Evolutionary conservation across 1,140 invertebrate species (phyloP).

Genomic region (Drosophila lini): DNA sequence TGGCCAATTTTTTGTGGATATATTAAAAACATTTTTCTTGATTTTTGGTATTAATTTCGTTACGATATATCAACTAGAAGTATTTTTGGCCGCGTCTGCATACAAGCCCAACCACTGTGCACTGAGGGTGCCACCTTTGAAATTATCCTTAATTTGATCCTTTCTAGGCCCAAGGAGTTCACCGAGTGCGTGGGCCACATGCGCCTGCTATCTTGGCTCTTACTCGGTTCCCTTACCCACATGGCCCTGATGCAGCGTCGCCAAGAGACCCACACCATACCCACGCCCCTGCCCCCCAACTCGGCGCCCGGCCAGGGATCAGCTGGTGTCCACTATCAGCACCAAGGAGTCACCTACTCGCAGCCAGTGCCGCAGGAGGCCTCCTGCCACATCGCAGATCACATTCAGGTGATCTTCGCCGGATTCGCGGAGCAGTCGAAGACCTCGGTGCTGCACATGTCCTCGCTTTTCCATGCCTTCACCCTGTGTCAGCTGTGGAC

Average conservation of each 20-base stretch:
- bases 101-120: too few relatives aligned
- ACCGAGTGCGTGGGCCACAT: constrained; percentile 98
- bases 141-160: neutral
- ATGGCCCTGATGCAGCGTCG: constrained; percentile 86
- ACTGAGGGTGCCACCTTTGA: too few relatives aligned
- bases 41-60: too few relatives aligned
- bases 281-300: constrained; percentile 46
- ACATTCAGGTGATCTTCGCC: constrained; percentile 97
- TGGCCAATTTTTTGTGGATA: too few relatives aligned
- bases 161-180: constrained; percentile 92
- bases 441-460: constrained; percentile 96
- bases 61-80: too few relatives aligned
- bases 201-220: constrained; percentile 96
- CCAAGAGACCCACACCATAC: constrained; percentile 65
- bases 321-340: constrained; percentile 74
- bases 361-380: constrained; percentile 98
- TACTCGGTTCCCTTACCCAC: constrained; percentile 96
- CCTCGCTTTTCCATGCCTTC: constrained; percentile 93
- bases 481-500: constrained; percentile 97
- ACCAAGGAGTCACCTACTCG: constrained; percentile 85
- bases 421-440: constrained; percentile 98
- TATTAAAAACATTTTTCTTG: too few relatives aligned
- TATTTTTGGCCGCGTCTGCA: too few relatives aligned
- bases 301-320: constrained; percentile 37
- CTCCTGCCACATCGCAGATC: constrained; percentile 97